These are phyloP conservation scores for Drosophila merina DNA, from an alignment of 2,888 invertebrate species.

Conservation along the genomic window DNA sequence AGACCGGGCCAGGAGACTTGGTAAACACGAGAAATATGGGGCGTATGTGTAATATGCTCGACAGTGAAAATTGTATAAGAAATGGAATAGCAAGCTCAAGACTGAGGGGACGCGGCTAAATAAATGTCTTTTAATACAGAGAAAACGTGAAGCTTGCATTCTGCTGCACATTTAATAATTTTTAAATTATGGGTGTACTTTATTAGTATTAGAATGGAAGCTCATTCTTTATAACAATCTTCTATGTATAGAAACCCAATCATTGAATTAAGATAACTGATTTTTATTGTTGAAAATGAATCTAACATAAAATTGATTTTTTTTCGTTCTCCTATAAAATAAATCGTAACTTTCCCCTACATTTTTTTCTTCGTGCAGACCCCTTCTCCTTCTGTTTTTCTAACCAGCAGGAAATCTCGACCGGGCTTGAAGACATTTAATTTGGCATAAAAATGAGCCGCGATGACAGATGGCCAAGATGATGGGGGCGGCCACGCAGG, in stretches of 20 bases:
- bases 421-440: slow-evolving; percentile 64
- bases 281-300: background rate
- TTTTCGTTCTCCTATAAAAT: background rate
- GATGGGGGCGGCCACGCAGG: slow-evolving; percentile 28
- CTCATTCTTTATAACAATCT: background rate
- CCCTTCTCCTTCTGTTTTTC: background rate
- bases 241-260: background rate
- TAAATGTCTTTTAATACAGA: slow-evolving; percentile 52
- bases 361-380: slow-evolving; percentile 18
- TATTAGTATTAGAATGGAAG: background rate
- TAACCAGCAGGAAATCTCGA: slow-evolving; percentile 36
- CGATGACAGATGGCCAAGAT: slow-evolving; percentile 64
- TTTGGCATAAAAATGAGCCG: slow-evolving; percentile 68
- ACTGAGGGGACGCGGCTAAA: slow-evolving; percentile 41
- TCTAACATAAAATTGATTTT: background rate
- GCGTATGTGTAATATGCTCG: slow-evolving; percentile 67
- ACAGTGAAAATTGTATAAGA: slow-evolving; percentile 46
- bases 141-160: slow-evolving; percentile 3
- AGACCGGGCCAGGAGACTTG: slow-evolving; percentile 28
- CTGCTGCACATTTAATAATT: background rate
- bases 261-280: background rate
- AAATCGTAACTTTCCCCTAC: background rate
- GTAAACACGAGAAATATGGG: slow-evolving; percentile 43
- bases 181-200: slow-evolving; percentile 1
- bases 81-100: slow-evolving; percentile 22